Evolutionary conservation across 1,140 invertebrate genomes (phyloP), one percentile per base, ranked within the genome.

Genomic region (Eubasilissa regina): DNA sequence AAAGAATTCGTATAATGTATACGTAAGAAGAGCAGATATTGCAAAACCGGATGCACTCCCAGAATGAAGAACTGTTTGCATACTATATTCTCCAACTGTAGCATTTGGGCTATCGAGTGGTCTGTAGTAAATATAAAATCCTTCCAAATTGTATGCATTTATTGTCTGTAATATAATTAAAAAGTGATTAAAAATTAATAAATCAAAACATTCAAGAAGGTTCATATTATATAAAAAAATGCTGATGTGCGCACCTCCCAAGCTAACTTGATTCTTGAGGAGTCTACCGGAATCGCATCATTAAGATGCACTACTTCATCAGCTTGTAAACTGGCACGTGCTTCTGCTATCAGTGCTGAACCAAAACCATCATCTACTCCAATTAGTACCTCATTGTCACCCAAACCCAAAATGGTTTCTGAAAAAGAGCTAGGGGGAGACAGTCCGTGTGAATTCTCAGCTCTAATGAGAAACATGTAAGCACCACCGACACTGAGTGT

Each of bases 401-500:
- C 86, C 75, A 90, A 88, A 0, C 91, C 90, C 3, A 93, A 89
- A 53, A 94, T 89, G 51, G 92, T 89, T 81, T 94, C 93, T 9
- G 94, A 94, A 25, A 93, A 85, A 74, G 90, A 89, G 77, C 93
- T 94, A 0, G 93, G 93, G 1, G 91, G 91, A 0, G 93, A 94
- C 12, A 94, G 84, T 4, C 97, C 96, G 85, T 96, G 93, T 0
- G 93, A 93, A 86, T 98, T 98, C 87, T 96, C 94, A 0, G 96
- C 95, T 60, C 93, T 88, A 0, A 98, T 92, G 44, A 97, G 89
- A 86, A 98, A 98, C 83, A 96, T 92, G 84, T 98, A 98, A 0
- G 93, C 92, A 0, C 93, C 92, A 17, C 93, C 94, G 44, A 92
- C 92, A 51, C 91, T 90, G 19, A 97, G 89, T 81, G 93, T 91